Conservation (phyloP, 2,113 vertebrate genomes). For the Passer domesticus region DNA sequence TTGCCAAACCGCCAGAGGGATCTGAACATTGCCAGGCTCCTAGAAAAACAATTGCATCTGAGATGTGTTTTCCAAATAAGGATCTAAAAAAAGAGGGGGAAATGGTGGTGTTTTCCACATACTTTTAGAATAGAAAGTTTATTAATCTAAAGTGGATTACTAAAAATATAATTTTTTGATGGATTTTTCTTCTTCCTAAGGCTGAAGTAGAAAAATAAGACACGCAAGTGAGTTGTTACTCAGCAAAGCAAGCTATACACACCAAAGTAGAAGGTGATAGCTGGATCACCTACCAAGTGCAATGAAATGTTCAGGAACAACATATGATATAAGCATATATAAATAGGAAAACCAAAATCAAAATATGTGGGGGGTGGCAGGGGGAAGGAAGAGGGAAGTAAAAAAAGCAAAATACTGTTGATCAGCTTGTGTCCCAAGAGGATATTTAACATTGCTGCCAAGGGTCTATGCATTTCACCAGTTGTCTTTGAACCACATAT, state of each 20-base stretch:
- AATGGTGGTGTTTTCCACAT: neutral
- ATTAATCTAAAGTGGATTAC: neutral
- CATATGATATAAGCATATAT: neutral
- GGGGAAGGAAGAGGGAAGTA: no score
- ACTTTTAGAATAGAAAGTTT: neutral
- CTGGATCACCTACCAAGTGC: neutral
- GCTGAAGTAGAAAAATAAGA: neutral
- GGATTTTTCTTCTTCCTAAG: neutral
- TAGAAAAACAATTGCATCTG: neutral
- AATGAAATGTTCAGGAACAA: neutral
- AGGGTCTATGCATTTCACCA: neutral
- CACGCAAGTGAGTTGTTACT: neutral
- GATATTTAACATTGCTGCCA: neutral
- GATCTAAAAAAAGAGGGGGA: neutral
- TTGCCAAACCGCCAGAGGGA: neutral
- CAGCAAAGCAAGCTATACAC: neutral
- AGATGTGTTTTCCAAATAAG: neutral
- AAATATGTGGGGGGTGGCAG: neutral
- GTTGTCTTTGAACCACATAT: neutral
- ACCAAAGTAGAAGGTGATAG: neutral
- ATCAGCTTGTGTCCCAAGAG: neutral
- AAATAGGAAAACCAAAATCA: neutral
- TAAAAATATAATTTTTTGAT: neutral
- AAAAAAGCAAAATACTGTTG: neutral
- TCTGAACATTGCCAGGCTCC: neutral